phyloP scores from a whole-genome alignment of 2,888 invertebrate species.

The Melanotus villosus region DNA sequence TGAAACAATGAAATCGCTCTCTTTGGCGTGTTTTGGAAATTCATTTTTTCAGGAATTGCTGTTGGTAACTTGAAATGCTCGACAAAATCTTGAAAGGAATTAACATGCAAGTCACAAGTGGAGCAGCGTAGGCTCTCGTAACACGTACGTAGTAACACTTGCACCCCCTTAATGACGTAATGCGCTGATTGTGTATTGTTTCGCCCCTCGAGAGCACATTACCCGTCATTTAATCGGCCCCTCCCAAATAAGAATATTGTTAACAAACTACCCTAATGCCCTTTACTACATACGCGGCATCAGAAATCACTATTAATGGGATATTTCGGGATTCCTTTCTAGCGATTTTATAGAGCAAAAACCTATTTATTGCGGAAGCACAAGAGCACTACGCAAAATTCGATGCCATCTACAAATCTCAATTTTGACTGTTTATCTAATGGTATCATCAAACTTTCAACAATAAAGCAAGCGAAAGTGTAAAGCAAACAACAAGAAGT shows the following conservation, averaged over 20 bases:
- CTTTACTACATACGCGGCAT: constrained; percentile 51
- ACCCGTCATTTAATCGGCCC: constrained; percentile 66
- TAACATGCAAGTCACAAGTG: constrained; percentile 47
- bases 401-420: neutral
- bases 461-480: constrained; percentile 40
- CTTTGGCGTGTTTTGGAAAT: too few relatives aligned
- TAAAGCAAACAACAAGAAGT: constrained; percentile 45
- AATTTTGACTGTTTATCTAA: neutral
- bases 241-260: constrained; percentile 67
- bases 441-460: neutral
- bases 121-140: constrained; percentile 41
- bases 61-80: constrained; percentile 1
- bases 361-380: neutral
- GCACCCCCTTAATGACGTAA: constrained; percentile 67
- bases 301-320: constrained; percentile 54
- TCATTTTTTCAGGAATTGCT: neutral
- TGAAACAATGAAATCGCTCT: too few relatives aligned
- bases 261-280: constrained; percentile 63
- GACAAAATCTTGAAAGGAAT: constrained; percentile 36
- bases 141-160: constrained; percentile 60
- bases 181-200: constrained; percentile 69
- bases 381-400: neutral
- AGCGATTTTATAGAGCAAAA: neutral
- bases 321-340: constrained; percentile 42
- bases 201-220: constrained; percentile 64